Conservation (phyloP, 1,140 invertebrate species). For the Lepidostoma basale region DNA sequence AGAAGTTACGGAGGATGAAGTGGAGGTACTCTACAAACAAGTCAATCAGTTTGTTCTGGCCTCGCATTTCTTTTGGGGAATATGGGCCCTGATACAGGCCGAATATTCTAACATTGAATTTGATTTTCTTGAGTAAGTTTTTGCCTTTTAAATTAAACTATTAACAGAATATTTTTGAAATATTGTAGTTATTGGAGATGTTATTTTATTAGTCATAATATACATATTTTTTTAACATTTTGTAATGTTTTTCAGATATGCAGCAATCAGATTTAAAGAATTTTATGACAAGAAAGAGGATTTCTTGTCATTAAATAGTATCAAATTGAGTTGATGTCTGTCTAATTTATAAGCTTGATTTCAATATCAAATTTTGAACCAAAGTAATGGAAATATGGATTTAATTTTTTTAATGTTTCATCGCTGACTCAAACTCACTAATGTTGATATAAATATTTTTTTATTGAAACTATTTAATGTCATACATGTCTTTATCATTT, state of each 20-base stretch:
- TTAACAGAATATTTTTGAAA: not conserved
- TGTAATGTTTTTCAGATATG: constrained; percentile 64
- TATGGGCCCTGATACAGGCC: constrained; percentile 92
- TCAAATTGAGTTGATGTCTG: constrained; percentile 32
- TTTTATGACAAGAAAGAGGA: constrained; percentile 63
- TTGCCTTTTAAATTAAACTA: constrained; percentile 1
- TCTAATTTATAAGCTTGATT: too few species aligned
- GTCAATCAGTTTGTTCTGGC: constrained; percentile 82
- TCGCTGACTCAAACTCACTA: too few species aligned
- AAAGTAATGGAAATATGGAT: too few species aligned
- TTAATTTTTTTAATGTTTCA: too few species aligned
- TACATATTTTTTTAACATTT: not conserved
- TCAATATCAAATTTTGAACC: too few species aligned
- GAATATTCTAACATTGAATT: constrained; percentile 92
- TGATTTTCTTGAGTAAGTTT: constrained; percentile 86
- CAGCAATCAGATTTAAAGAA: constrained; percentile 68
- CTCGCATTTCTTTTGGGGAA: constrained; percentile 89
- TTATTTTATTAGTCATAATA: not conserved
- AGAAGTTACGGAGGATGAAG: constrained; percentile 61
- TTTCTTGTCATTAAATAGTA: constrained; percentile 19
- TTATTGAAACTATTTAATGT: too few species aligned
- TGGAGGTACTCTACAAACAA: constrained; percentile 76
- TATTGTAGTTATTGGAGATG: not conserved
- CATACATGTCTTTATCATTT: too few species aligned
- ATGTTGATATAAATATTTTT: too few species aligned